These are phyloP conservation scores for Netelia melanura DNA, from an alignment of 2,888 invertebrate genomes.

Conservation along the genomic window DNA sequence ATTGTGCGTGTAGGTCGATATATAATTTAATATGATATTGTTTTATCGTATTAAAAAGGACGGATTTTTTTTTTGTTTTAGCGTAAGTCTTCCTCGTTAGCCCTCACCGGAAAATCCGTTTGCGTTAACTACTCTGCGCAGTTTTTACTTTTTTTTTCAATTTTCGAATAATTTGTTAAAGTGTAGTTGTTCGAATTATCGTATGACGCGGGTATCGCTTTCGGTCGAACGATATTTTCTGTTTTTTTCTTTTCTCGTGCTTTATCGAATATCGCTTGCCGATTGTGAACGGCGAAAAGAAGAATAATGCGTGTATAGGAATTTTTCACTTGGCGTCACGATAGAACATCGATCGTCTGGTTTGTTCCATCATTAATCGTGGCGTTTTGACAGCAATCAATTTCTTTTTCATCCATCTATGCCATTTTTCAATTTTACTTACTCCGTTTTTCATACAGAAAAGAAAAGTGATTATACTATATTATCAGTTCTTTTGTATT, in stretches of 20 bases:
- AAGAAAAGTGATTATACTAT: too few species aligned
- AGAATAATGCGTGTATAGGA: constrained; percentile 24
- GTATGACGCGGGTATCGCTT: constrained; percentile 19
- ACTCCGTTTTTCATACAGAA: too few species aligned
- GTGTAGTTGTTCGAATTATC: not conserved
- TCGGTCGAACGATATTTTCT: not conserved
- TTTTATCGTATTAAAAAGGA: not conserved
- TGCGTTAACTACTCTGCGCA: not conserved
- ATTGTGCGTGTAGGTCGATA: constrained; percentile 18
- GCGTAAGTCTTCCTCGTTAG: constrained; percentile 48
- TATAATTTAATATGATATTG: not conserved
- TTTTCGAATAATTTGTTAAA: not conserved
- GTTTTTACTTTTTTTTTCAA: constrained; percentile 1
- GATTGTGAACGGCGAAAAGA: constrained; percentile 8
- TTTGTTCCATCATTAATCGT: not conserved
- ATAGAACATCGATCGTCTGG: constrained; percentile 55
- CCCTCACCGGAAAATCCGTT: constrained; percentile 17
- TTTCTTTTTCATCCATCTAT: too few species aligned
- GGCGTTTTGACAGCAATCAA: too few species aligned
- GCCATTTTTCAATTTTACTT: too few species aligned
- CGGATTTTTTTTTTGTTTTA: constrained; percentile 32
- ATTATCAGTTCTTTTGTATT: too few species aligned
- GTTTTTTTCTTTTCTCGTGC: constrained; percentile 12
- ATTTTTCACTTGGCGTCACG: constrained; percentile 62
- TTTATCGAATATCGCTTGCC: not conserved